Conservation (phyloP, 2,113 vertebrate genomes). For the Talpa occidentalis region DNA sequence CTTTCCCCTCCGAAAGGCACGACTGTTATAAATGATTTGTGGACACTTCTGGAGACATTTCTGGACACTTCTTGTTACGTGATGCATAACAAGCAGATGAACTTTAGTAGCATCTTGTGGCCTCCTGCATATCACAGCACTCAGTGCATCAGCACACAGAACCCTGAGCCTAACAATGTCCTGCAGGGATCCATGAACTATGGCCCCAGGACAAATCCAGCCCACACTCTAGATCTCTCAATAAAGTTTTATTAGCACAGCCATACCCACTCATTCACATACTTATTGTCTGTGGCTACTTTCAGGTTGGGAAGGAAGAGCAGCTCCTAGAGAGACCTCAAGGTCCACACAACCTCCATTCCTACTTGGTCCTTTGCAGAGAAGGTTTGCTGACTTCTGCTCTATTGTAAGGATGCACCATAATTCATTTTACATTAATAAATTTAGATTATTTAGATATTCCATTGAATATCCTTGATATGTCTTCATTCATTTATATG, state of each 20-base stretch:
- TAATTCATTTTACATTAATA: background rate
- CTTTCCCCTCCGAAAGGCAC: background rate
- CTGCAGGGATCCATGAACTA: background rate
- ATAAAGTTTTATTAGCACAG: background rate
- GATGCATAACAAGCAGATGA: background rate
- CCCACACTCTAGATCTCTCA: background rate
- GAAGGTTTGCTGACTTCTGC: background rate
- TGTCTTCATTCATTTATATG: background rate
- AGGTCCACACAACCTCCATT: background rate
- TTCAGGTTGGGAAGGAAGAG: background rate
- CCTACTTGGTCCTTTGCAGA: background rate
- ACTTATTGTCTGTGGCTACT: background rate
- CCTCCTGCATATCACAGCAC: background rate
- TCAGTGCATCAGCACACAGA: too few species aligned
- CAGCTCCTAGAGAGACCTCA: background rate
- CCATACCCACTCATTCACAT: background rate
- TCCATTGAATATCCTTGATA: background rate
- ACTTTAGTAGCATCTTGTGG: background rate
- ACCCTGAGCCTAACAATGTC: too few species aligned
- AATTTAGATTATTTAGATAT: background rate
- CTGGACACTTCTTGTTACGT: too few species aligned
- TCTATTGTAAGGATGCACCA: background rate
- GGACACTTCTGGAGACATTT: background rate
- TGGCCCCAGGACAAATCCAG: background rate
- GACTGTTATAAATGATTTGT: background rate